These are phyloP conservation scores for Heliothis subflexa DNA, from an alignment of 1,140 invertebrate genomes.

Conservation along the genomic window DNA sequence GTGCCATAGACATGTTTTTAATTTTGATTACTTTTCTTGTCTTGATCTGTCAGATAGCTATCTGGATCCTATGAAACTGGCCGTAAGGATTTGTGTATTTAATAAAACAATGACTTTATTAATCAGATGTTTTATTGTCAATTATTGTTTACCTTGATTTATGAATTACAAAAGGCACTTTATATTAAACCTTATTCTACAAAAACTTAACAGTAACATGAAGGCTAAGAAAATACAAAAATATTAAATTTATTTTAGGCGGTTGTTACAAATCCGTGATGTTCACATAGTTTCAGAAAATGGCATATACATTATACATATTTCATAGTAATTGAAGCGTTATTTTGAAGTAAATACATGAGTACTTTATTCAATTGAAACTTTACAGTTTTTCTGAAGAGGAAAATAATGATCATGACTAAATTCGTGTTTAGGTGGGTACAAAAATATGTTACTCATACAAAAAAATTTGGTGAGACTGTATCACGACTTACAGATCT, in stretches of 20 bases:
- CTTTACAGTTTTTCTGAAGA: too few relatives aligned
- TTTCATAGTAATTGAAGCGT: background rate
- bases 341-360: too few relatives aligned
- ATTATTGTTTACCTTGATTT: conserved; percentile 31
- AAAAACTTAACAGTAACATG: conserved; percentile 16
- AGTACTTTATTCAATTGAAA: too few relatives aligned
- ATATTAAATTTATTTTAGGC: conserved; percentile 2
- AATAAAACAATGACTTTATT: conserved; percentile 12
- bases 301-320: background rate
- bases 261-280: background rate
- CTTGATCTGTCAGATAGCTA: too few relatives aligned
- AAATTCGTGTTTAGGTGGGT: too few relatives aligned
- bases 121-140: conserved; percentile 27
- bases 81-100: conserved; percentile 7
- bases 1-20: too few relatives aligned
- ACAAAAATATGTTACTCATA: too few relatives aligned
- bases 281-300: background rate
- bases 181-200: conserved; percentile 16
- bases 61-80: too few relatives aligned
- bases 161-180: conserved; percentile 23
- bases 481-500: too few relatives aligned
- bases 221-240: conserved; percentile 18
- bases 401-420: too few relatives aligned
- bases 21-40: too few relatives aligned
- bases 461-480: too few relatives aligned